A percentile compares a stretch with the other conserved stretches of the same genome.
Conservation (phyloP, 2,113 vertebrate genomes). For the Chaenocephalus aceratus region DNA sequence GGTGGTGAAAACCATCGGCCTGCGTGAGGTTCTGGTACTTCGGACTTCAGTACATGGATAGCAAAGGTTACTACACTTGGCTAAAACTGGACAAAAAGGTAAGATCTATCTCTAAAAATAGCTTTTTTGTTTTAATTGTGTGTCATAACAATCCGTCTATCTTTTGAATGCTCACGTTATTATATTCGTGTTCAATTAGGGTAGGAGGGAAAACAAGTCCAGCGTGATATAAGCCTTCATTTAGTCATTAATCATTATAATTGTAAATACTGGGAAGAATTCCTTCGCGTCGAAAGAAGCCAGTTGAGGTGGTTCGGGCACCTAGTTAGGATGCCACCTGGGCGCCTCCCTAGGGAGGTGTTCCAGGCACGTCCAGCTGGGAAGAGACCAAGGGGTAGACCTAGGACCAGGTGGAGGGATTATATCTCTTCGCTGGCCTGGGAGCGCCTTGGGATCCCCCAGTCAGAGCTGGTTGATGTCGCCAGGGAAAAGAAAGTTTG, state of each 20-base stretch:
- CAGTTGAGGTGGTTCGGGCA: no score
- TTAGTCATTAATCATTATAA: not conserved
- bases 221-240: not conserved
- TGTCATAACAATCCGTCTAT: not conserved
- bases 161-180: not conserved
- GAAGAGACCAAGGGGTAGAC: no score
- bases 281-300: no score
- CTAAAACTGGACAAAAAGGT: slow-evolving; percentile 98
- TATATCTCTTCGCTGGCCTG: no score
- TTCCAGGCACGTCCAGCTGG: no score
- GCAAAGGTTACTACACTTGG: slow-evolving; percentile 95
- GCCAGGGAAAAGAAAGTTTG: no score
- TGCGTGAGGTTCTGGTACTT: slow-evolving; percentile 98
- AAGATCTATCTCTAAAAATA: slow-evolving; percentile 37
- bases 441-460: no score
- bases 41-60: slow-evolving; percentile 93
- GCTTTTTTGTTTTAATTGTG: not conserved
- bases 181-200: not conserved
- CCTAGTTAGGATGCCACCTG: no score
- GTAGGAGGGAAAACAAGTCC: not conserved
- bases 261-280: not conserved
- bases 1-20: slow-evolving; percentile 97
- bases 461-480: no score
- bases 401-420: no score
- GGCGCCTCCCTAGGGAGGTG: no score